Percentiles rank a stretch among this genome's conserved stretches.
These are phyloP conservation scores for Tuberolachnus salignus DNA, from an alignment of 2,888 invertebrate genomes.

Conservation along the genomic window DNA sequence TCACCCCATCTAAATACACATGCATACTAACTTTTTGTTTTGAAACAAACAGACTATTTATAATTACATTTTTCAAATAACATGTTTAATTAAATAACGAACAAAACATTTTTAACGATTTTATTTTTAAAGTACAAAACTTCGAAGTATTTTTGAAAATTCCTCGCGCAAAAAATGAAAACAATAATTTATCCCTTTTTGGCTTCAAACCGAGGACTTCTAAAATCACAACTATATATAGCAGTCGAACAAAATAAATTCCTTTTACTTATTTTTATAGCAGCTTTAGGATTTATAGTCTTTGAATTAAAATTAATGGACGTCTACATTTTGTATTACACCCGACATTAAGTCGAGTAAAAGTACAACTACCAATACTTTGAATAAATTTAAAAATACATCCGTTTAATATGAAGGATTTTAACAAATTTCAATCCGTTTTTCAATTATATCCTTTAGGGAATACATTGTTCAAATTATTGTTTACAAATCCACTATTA, in stretches of 20 bases:
- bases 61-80: not conserved
- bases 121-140: not conserved
- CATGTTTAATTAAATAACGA: not conserved
- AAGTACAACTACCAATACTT: not conserved
- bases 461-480: no score
- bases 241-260: not conserved
- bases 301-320: slow-evolving; percentile 33
- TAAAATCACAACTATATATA: not conserved
- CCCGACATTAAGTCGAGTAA: not conserved
- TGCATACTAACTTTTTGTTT: not conserved
- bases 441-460: not conserved
- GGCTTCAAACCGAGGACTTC: not conserved
- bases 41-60: not conserved
- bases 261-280: slow-evolving; percentile 3
- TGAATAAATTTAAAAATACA: not conserved
- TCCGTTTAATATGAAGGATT: not conserved
- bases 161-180: not conserved
- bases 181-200: slow-evolving; percentile 1
- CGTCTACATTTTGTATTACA: not conserved
- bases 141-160: not conserved
- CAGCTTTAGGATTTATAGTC: slow-evolving; percentile 6
- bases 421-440: not conserved
- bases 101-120: not conserved
- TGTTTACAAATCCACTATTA: not conserved
- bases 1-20: not conserved